phyloP scores from a whole-genome alignment of 2,797 vertebrate genomes.

The Heliangelus exortis region DNA sequence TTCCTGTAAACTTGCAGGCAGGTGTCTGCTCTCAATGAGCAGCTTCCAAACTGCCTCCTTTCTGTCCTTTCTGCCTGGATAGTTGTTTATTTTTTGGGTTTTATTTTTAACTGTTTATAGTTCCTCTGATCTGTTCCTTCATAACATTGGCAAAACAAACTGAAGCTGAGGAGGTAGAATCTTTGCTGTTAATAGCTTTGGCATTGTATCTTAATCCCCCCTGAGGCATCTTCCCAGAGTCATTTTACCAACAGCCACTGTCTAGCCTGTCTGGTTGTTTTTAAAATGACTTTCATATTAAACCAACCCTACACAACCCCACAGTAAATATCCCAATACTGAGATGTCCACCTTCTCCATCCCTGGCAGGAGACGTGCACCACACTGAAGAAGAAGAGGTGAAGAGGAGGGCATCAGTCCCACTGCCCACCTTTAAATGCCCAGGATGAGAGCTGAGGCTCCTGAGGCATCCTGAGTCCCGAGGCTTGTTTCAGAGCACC shows the following conservation, averaged over 20 bases:
- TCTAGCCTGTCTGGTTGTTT: neutral
- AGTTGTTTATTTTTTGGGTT: neutral
- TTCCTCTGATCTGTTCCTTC: constrained; percentile 23
- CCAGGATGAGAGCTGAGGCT: neutral
- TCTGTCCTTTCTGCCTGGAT: neutral
- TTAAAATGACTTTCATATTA: neutral
- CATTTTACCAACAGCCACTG: constrained; percentile 16
- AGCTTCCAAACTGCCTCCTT: neutral
- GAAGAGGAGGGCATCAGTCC: neutral
- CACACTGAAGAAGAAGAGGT: neutral
- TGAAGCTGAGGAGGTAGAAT: constrained; percentile 13
- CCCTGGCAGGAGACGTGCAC: neutral
- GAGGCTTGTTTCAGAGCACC: neutral
- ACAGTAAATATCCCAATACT: neutral
- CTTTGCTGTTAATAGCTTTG: neutral
- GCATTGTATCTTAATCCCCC: constrained; percentile 4
- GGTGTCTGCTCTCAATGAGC: neutral
- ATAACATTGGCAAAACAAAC: neutral
- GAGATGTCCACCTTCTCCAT: neutral
- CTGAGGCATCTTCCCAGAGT: constrained; percentile 22
- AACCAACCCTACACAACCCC: neutral
- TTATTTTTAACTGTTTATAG: constrained; percentile 36
- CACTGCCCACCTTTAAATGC: neutral
- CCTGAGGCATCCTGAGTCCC: neutral
- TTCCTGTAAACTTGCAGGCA: neutral